phyloP scores from a whole-genome alignment of 2,113 vertebrate species.

The Melanostigma gelatinosum region DNA sequence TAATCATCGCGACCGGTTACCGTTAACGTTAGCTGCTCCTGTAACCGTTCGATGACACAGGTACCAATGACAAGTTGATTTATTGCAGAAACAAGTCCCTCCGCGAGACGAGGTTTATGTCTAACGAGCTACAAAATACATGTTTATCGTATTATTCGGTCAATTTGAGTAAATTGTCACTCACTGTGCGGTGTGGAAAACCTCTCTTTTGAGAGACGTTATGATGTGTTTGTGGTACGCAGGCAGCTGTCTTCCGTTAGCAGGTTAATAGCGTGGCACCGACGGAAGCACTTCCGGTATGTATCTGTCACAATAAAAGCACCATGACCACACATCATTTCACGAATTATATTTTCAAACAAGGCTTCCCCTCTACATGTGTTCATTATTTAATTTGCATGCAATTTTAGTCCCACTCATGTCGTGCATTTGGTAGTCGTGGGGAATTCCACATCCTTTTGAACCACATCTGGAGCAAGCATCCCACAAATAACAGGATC shows the following conservation, averaged over 20 bases:
- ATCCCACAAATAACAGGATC: not conserved
- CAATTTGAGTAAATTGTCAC: not conserved
- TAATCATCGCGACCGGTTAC: constrained; percentile 15
- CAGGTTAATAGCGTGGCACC: not conserved
- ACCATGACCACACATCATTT: not conserved
- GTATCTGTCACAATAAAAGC: constrained; percentile 48
- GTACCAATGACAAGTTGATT: not conserved
- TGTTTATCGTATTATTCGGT: no score
- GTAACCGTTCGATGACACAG: not conserved
- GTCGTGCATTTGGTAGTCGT: not conserved
- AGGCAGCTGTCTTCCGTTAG: constrained; percentile 2
- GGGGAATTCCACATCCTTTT: not conserved
- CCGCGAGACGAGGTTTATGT: not conserved
- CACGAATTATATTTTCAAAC: not conserved
- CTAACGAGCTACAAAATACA: accelerated
- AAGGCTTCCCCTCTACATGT: not conserved
- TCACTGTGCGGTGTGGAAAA: constrained; percentile 23
- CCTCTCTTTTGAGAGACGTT: not conserved
- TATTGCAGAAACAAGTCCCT: not conserved
- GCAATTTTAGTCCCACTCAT: not conserved
- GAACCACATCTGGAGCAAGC: not conserved
- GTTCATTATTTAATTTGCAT: not conserved
- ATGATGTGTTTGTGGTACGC: not conserved
- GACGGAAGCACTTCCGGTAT: not conserved
- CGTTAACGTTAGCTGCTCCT: constrained; percentile 35